These are phyloP conservation scores for Drosophila pseudoananassae DNA, from an alignment of 1,140 invertebrate species.

Conservation along the genomic window DNA sequence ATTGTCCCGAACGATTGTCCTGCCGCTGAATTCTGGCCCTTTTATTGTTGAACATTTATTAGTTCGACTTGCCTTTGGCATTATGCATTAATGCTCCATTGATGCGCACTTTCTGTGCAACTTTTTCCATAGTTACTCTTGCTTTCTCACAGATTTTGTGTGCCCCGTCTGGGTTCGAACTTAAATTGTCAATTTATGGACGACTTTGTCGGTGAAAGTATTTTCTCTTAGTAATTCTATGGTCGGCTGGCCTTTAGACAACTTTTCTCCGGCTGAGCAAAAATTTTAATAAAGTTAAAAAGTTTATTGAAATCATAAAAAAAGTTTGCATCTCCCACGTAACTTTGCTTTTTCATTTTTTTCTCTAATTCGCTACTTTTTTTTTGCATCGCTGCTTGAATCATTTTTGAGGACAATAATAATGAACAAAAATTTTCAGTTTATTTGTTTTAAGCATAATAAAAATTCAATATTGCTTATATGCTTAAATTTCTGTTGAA, in stretches of 20 bases:
- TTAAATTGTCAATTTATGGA: conserved; percentile 81
- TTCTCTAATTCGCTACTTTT: conserved; percentile 1
- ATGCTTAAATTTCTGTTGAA: background rate
- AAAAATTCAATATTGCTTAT: no score
- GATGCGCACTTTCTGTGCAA: conserved; percentile 65
- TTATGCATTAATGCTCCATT: conserved; percentile 79
- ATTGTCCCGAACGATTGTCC: conserved; percentile 23
- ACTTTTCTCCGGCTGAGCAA: conserved; percentile 73
- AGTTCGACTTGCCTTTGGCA: conserved; percentile 71
- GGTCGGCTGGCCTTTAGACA: conserved; percentile 74
- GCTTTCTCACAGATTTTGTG: conserved; percentile 15
- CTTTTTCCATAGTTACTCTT: conserved; percentile 43
- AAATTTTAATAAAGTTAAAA: conserved; percentile 82
- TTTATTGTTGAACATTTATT: conserved; percentile 74
- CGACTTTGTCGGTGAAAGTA: conserved; percentile 72
- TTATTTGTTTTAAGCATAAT: background rate
- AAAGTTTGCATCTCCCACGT: conserved; percentile 34
- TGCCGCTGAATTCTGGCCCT: conserved; percentile 25
- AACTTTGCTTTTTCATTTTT: background rate
- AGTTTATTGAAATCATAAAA: conserved; percentile 81
- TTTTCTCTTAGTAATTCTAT: conserved; percentile 79
- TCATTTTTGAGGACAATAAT: conserved; percentile 23
- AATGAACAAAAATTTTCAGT: background rate
- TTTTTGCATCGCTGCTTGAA: conserved; percentile 8
- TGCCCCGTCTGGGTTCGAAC: conserved; percentile 46